Evolutionary conservation across 1,140 invertebrate species (phyloP).

Genomic region (Chymomyza costata): DNA sequence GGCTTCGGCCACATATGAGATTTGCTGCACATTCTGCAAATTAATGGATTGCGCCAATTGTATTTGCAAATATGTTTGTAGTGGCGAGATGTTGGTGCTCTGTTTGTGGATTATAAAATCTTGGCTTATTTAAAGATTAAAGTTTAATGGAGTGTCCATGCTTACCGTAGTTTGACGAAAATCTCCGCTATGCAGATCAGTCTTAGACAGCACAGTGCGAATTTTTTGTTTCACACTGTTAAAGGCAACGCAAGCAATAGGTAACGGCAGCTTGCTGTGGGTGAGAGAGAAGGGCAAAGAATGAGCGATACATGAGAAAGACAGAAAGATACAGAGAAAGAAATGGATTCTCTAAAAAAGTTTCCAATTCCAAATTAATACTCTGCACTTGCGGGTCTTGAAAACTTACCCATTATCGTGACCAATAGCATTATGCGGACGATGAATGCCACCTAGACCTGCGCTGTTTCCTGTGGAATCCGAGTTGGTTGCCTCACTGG

Average conservation of each 20-base stretch:
- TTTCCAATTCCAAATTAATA: no score
- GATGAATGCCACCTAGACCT: constrained; percentile 6
- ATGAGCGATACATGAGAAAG: no score
- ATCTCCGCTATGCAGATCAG: constrained; percentile 80
- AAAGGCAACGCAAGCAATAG: constrained; percentile 76
- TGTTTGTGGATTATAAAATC: constrained; percentile 12
- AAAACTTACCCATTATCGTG: constrained; percentile 49
- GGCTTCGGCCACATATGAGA: constrained; percentile 88
- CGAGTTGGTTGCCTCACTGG: constrained; percentile 77
- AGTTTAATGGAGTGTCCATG: background rate
- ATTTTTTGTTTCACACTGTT: constrained; percentile 94
- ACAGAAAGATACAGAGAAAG: background rate
- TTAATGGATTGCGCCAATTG: constrained; percentile 93
- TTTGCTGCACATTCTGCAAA: constrained; percentile 85
- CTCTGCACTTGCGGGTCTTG: no score
- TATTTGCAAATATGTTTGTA: constrained; percentile 81
- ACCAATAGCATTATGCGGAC: background rate
- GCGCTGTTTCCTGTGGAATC: constrained; percentile 69
- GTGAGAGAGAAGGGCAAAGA: no score
- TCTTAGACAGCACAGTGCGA: constrained; percentile 90
- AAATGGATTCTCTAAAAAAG: no score
- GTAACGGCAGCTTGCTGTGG: constrained; percentile 25
- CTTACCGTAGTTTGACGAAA: constrained; percentile 64
- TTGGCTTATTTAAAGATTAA: background rate
- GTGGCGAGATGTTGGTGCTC: constrained; percentile 56